Evolutionary conservation across 2,888 invertebrate genomes (phyloP).

Genomic region (Lingula anatina): DNA sequence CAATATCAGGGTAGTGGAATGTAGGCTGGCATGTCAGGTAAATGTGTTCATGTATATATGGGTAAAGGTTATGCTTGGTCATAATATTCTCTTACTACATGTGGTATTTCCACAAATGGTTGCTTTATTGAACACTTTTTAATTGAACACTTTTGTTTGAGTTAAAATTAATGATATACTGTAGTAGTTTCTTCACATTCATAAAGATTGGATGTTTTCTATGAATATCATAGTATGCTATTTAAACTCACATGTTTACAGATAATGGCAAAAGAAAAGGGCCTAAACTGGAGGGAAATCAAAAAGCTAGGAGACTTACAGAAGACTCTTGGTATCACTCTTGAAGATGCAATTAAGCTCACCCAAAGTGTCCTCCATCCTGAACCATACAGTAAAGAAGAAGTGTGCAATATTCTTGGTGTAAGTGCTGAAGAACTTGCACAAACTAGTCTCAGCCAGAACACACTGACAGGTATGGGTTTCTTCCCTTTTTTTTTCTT

Average conservation of each 20-base stretch:
- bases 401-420: constrained; percentile 45
- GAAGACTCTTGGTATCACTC: constrained; percentile 59
- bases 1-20: constrained; percentile 91
- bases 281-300: constrained; percentile 63
- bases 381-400: constrained; percentile 39
- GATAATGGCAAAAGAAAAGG: constrained; percentile 64
- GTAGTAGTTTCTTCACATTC: no score
- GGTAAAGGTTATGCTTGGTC: background rate
- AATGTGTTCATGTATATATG: background rate
- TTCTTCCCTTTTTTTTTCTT: background rate
- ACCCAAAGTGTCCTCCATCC: constrained; percentile 56
- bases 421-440: constrained; percentile 61
- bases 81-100: background rate
- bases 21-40: constrained; percentile 83
- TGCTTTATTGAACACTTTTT: no score
- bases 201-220: no score
- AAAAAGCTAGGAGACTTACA: constrained; percentile 73
- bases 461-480: constrained; percentile 63
- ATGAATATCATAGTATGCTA: no score
- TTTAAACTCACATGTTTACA: constrained; percentile 39
- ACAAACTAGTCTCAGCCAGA: constrained; percentile 62
- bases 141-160: no score
- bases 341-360: constrained; percentile 67
- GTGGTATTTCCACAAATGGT: background rate
- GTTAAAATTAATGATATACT: no score